Conservation (phyloP, 2,797 vertebrate species). For the Amblyraja radiata region DNA sequence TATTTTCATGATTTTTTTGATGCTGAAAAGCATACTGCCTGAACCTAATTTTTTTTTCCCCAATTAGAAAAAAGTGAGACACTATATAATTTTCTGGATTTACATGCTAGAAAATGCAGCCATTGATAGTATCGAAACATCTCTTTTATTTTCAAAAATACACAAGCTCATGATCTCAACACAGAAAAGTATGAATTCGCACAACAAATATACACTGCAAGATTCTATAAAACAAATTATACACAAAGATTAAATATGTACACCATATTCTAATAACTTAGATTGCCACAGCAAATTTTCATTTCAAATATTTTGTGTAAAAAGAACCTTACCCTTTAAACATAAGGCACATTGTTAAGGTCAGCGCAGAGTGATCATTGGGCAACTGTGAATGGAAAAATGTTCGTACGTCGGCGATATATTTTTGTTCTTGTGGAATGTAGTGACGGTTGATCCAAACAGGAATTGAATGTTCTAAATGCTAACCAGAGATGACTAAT, state of each 20-base stretch:
- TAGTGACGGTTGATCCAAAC: conserved; percentile 27
- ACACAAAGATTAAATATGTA: conserved; percentile 35
- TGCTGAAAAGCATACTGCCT: neutral
- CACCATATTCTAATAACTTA: conserved; percentile 23
- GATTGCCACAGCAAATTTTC: conserved; percentile 4
- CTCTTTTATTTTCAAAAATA: conserved; percentile 24
- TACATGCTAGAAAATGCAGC: neutral
- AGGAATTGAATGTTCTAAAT: neutral
- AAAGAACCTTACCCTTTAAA: conserved; percentile 28
- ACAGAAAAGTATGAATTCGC: conserved; percentile 23
- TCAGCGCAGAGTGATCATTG: conserved; percentile 12
- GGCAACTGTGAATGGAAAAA: conserved; percentile 10
- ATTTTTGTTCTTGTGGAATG: conserved; percentile 30
- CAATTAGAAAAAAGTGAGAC: neutral
- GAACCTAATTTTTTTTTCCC: neutral
- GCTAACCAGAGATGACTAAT: neutral
- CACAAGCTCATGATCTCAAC: conserved; percentile 22
- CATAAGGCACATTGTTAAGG: conserved; percentile 26
- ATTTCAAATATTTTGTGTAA: conserved; percentile 15
- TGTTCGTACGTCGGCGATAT: neutral
- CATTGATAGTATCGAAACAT: neutral
- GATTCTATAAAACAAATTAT: conserved; percentile 27
- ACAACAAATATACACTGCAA: conserved; percentile 36
- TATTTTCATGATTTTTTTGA: no score
- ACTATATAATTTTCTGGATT: neutral